Evolutionary conservation across 2,888 invertebrate species (phyloP), one percentile per base, ranked within the genome.

Genomic region (Crepidodera aurea): DNA sequence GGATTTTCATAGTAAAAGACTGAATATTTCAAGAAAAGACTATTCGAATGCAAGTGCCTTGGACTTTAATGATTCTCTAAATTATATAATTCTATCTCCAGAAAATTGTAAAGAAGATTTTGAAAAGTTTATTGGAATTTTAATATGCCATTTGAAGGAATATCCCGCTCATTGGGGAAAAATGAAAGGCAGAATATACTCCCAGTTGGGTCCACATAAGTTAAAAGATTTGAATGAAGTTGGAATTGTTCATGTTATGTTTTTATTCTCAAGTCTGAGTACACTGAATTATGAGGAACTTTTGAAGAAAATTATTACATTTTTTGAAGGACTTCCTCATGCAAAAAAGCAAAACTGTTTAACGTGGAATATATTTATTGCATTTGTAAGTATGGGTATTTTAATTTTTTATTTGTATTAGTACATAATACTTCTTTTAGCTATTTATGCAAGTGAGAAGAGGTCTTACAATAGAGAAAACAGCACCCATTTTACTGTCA

Each of bases 181-280:
- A 69, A 73, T 81, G 32, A 78, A 79, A 61, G 81, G 80, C 1
- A 63, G 81, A 51, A 79, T 81, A 64, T 81, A 78, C 68, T 79
- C 79, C 1, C 78, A 78, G 62, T 68, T 81, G n/a, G 77, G 79
- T 2, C 75, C 77, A 5, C 75, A 77, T 40, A 81, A 80, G 70
- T 66, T 80, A 16, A 77, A 73, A 12, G 76, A 77, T 60, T 72
- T 80, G 22, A 74, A 71, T 13, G 73, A 77, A 39, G 67, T 67
- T 37, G 80, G 80, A 10, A 59, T 80, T 5, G 75, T 68, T 19
- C 76, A 77, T 67, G 73, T 81, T 15, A 68, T 75, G 44, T 44
- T 78, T 12, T 64, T 81, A 42, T 79, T 77, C 62, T 64, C 79
- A 16, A 67, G 72, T 12, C 66, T 81, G 46, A 65, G 73, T 1